Evolutionary conservation across 2,888 invertebrate species (phyloP), one percentile per base, ranked within the genome.

Genomic region (Aspidapion aeneum): DNA sequence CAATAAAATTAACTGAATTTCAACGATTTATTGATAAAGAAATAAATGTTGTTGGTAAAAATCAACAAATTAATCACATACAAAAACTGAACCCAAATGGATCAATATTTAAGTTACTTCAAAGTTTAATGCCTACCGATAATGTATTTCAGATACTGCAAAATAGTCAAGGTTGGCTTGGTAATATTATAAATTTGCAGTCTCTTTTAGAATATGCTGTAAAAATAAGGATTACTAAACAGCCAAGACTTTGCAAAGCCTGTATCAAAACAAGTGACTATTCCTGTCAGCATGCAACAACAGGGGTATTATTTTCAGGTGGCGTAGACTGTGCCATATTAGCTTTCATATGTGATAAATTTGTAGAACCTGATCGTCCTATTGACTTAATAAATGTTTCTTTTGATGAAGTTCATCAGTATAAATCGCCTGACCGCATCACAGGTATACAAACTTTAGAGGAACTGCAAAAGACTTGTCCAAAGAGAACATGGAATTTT

Each of bases 331-430:
- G 97, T 64, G 89, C 96, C n/a, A 86, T 98, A 70, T 79, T 99
- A 69, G 92, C 98, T 21, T 82, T 89, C 56, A 75, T 97, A 56
- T 89, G 91, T 5, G 85, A 94, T 75, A 86, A 87, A 81, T 90
- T 84, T 79, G 80, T 91, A 18, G 81, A 86, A 1, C 72, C 73
- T 63, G 74, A 82, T 58, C 89, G 91, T 74, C 83, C 89, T 19
- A 94, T 98, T 72, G 97, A 98, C 78, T 85, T 98, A 18, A 83
- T 97, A 35, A 98, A 98, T 84, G 95, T 98, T n/a, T 93, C 97
- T 18, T 98, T 98, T 82, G 88, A 86, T 74, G 86, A 82, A 74
- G 58, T 60, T 9, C 71, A 70, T 49, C 73, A 80, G 58, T 91
- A 83, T 80, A 80, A 89, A 70, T 92, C 91, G 16, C 96, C 97